Base-by-base conservation (phyloP, 2,113 vertebrate genomes). In the Indicator indicator region DNA sequence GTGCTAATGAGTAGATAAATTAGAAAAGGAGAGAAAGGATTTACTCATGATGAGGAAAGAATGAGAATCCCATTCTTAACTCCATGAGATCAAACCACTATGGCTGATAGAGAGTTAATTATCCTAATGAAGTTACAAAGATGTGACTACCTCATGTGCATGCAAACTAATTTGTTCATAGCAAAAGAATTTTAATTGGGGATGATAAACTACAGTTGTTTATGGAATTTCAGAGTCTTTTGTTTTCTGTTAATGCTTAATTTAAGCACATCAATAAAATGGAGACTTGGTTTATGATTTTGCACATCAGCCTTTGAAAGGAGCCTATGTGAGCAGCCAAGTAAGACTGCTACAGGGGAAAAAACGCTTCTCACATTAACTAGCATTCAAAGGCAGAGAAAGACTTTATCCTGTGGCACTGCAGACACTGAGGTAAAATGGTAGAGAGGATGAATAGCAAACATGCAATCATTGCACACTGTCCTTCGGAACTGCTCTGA, bases 181-280 rank as follows among this genome's bases (percentile, higher is more conserved):
- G 19, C 4, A 33, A 38, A 21, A 62, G 79, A 69, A 56, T 94
- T 82, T 87, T 94, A 86, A 92, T 81, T 90, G 9, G 13, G 9
- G 10, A 65, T 85, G 76, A 56, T 70, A 88, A 94, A 91, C 60
- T 89, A 30, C 44, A 64, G 30, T 54, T 88, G 16, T 73, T 74
- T 24, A 73, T 74, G 67, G 70, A 87, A 74, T 90, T 91, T 88
- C 75, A 19, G 18, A 88, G 19, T 83, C 65, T 90, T 33, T 70
- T 94, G 20, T 64, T 90, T 95, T 90, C 42, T 86, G 63, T 56
- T 84, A 91, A 76, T 81, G 15, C 11, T 90, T 89, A 79, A 87
- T 92, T 92, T 93, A 65, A 89, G 1, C 33, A 80, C 50, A 89
- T 75, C 36, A 88, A 40, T 93, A 71, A 91, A 86, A 86, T 73